Conservation (phyloP, 2,113 vertebrate species). For the Notarius quadriscutis region DNA sequence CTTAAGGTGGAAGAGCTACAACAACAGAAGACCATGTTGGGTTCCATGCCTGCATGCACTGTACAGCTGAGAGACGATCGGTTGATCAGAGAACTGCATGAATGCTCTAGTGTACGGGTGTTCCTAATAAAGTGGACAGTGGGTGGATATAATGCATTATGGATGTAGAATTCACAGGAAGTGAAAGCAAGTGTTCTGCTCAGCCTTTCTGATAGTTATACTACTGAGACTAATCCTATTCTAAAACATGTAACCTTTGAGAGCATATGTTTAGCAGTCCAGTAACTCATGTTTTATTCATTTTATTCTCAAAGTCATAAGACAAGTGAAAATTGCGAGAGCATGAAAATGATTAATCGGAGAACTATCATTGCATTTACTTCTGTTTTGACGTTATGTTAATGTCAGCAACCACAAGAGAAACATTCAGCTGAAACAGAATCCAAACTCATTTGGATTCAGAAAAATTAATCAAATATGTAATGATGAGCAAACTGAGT, state of each 20-base stretch:
- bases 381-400: background rate
- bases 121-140: no score
- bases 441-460: constrained; percentile 13
- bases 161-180: background rate
- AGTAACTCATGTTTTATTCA: constrained; percentile 3
- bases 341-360: constrained; percentile 14
- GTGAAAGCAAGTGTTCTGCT: background rate
- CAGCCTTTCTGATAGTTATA: background rate
- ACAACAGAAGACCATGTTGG: no score
- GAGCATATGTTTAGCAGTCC: constrained; percentile 11
- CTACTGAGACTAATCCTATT: background rate
- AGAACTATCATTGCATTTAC: constrained; percentile 27
- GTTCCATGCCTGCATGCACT: no score
- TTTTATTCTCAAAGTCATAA: background rate
- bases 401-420: constrained; percentile 3
- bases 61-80: no score
- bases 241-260: background rate
- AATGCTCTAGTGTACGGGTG: no score
- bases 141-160: background rate
- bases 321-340: background rate
- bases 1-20: no score
- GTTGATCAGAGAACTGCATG: no score
- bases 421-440: constrained; percentile 15
- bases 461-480: constrained; percentile 15
- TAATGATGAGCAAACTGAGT: constrained; percentile 12